Percentiles rank a stretch among this genome's conserved stretches.
Conservation (phyloP, 2,113 vertebrate genomes). For the Sclerurus mexicanus region DNA sequence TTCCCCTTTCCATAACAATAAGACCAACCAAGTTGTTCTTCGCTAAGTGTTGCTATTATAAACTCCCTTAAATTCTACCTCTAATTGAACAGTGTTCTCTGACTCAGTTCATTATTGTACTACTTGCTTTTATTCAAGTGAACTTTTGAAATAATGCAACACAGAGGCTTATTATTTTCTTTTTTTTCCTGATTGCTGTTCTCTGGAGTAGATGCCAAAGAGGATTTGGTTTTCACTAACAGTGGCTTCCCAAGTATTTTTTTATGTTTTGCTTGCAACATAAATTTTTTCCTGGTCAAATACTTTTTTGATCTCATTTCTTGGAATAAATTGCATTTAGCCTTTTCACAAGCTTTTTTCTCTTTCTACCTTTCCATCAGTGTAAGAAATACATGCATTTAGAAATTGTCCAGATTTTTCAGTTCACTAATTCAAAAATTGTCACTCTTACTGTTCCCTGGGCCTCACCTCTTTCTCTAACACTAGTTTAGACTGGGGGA, state of each 20-base stretch:
- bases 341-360: neutral
- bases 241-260: neutral
- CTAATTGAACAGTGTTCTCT: conserved; percentile 35
- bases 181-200: neutral
- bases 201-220: conserved; percentile 3
- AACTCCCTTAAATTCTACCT: conserved; percentile 16
- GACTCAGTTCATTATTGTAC: conserved; percentile 21
- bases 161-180: conserved; percentile 55
- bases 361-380: neutral
- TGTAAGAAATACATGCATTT: neutral
- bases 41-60: conserved; percentile 40
- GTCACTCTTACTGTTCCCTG: neutral
- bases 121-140: conserved; percentile 35
- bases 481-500: neutral
- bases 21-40: neutral
- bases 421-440: neutral
- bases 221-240: neutral
- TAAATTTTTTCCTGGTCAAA: neutral
- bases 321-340: neutral
- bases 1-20: neutral
- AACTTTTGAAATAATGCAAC: conserved; percentile 51
- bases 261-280: neutral
- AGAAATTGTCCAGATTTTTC: neutral
- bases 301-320: neutral
- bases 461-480: neutral